phyloP scores from a whole-genome alignment of 2,888 invertebrate species.

The Euspilapteryx auroguttella region DNA sequence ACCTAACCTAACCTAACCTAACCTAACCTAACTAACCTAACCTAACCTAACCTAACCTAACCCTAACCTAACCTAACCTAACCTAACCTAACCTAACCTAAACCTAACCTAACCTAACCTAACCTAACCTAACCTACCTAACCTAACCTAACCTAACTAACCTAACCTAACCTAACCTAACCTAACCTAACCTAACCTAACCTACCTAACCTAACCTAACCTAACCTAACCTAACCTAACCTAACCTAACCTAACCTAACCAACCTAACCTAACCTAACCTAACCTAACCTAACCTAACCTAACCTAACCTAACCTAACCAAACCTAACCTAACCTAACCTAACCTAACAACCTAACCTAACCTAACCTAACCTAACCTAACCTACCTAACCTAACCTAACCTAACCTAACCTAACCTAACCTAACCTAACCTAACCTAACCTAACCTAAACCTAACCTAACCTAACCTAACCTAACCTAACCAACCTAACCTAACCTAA shows the following conservation, averaged over 20 bases:
- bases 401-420: conserved; percentile 4
- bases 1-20: no score
- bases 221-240: conserved; percentile 2
- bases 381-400: conserved; percentile 6
- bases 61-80: no score
- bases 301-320: conserved; percentile 8
- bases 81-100: no score
- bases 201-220: conserved; percentile 4
- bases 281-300: conserved; percentile 7
- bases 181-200: conserved; percentile 1
- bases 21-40: no score
- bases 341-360: no score
- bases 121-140: no score
- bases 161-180: conserved; percentile 7
- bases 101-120: no score
- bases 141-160: no score
- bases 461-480: conserved; percentile 7
- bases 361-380: no score
- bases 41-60: no score
- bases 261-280: conserved; percentile 7
- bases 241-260: conserved; percentile 6
- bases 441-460: no score
- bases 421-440: conserved; percentile 5
- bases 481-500: no score
- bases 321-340: conserved; percentile 7